phyloP scores from a whole-genome alignment of 2,888 invertebrate species.

The Eilema griseolum region DNA sequence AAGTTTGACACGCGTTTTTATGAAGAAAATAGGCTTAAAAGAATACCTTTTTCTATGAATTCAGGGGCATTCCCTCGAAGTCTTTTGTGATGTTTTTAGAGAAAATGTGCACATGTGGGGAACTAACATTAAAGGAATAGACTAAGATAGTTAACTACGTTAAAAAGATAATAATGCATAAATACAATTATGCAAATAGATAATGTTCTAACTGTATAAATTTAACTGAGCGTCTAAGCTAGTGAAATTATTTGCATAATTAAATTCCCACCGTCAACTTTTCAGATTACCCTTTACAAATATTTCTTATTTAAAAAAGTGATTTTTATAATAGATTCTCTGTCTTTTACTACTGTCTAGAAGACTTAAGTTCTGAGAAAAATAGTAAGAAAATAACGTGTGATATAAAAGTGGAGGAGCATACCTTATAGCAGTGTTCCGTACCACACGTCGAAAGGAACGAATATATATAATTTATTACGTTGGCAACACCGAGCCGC shows the following conservation, averaged over 20 bases:
- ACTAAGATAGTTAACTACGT: background rate
- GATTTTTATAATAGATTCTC: background rate
- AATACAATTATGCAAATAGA: background rate
- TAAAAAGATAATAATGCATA: background rate
- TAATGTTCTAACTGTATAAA: background rate
- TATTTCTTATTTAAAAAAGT: background rate
- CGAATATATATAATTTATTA: too few species aligned
- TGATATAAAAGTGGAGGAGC: too few species aligned
- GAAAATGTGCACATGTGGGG: background rate
- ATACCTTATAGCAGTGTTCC: too few species aligned
- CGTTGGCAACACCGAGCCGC: too few species aligned
- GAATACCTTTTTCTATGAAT: conserved; percentile 17
- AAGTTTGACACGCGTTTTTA: conserved; percentile 22
- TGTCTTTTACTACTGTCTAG: too few species aligned
- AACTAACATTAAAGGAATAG: background rate
- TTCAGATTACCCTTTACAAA: background rate
- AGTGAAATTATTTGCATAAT: background rate
- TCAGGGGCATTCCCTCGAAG: background rate
- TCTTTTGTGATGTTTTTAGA: background rate
- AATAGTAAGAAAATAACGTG: too few species aligned
- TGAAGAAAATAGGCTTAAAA: conserved; percentile 21
- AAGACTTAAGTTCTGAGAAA: too few species aligned
- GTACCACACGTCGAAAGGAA: too few species aligned
- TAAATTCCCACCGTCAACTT: background rate
- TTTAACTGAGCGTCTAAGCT: background rate